A percentile compares a stretch with the other conserved stretches of the same genome.
These are phyloP conservation scores for Liasis olivaceus DNA, from an alignment of 2,797 vertebrate species.

Conservation along the genomic window DNA sequence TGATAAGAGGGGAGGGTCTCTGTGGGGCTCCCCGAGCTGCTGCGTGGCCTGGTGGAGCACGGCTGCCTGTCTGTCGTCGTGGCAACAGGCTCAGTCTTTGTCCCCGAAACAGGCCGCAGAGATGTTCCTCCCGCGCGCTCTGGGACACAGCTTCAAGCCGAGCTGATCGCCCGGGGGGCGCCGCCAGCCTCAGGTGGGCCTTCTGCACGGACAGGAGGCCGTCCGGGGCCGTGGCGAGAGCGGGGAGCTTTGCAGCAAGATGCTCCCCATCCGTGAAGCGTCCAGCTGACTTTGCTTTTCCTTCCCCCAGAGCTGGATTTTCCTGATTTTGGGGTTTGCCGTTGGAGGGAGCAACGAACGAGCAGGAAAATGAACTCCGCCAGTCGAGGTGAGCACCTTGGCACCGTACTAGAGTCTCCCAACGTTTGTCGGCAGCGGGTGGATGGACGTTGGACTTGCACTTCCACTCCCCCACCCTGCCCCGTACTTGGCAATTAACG, in stretches of 20 bases:
- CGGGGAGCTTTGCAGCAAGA: fast-evolving
- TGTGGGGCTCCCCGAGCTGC: background rate
- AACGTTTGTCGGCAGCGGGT: fast-evolving
- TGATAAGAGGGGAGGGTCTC: background rate
- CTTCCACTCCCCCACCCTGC: fast-evolving
- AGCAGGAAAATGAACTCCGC: constrained; percentile 33
- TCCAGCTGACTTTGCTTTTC: background rate
- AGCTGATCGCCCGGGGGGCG: background rate
- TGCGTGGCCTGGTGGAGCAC: background rate
- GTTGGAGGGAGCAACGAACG: background rate
- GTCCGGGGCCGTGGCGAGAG: too few species aligned
- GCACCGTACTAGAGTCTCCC: fast-evolving
- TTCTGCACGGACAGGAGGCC: background rate
- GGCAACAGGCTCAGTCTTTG: background rate
- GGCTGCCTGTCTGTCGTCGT: constrained; percentile 6
- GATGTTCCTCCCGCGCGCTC: background rate
- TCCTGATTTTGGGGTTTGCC: fast-evolving
- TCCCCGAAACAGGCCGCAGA: background rate
- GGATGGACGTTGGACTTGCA: background rate
- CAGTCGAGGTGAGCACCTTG: constrained; percentile 45
- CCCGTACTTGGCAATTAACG: too few species aligned
- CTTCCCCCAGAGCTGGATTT: constrained; percentile 24
- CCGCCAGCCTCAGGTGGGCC: too few species aligned
- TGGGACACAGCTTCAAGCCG: background rate
- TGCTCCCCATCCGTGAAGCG: fast-evolving